A percentile compares a stretch with the other conserved stretches of the same genome.
Conservation (phyloP, 2,797 vertebrate genomes). For the Muscicapa comitata region DNA sequence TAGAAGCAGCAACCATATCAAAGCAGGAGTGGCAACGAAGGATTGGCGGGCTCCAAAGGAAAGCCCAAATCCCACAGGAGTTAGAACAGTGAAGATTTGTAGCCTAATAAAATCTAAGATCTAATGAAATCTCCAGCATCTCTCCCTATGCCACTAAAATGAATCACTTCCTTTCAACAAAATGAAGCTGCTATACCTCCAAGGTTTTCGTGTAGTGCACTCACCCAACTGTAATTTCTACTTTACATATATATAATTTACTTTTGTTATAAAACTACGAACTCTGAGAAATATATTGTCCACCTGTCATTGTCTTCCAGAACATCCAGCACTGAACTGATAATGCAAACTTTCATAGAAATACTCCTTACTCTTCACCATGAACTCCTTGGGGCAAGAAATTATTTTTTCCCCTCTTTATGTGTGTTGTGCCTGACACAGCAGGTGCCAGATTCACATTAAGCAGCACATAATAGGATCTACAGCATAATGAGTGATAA, state of each 20-base stretch:
- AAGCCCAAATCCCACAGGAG: not conserved
- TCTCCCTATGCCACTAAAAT: not conserved
- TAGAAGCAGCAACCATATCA: not conserved
- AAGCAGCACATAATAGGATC: not conserved
- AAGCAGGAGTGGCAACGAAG: not conserved
- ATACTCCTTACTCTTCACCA: not conserved
- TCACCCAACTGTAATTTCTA: not conserved
- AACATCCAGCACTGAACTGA: not conserved
- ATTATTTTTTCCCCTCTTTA: not conserved
- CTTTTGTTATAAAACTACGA: not conserved
- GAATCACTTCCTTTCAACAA: not conserved
- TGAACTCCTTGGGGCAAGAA: not conserved
- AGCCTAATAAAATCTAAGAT: not conserved
- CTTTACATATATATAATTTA: not conserved
- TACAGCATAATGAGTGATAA: not conserved
- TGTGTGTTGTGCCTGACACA: not conserved
- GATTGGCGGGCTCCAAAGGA: not conserved
- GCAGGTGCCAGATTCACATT: not conserved
- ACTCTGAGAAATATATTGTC: not conserved
- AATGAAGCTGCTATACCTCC: not conserved
- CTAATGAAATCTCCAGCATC: not conserved
- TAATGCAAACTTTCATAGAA: not conserved
- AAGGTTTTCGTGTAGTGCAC: not conserved
- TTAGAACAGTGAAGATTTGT: not conserved
- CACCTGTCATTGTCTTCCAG: not conserved